A percentile compares a stretch with the other conserved stretches of the same genome.
These are phyloP conservation scores for Cataglyphis hispanica DNA, from an alignment of 1,140 invertebrate genomes.

Conservation along the genomic window DNA sequence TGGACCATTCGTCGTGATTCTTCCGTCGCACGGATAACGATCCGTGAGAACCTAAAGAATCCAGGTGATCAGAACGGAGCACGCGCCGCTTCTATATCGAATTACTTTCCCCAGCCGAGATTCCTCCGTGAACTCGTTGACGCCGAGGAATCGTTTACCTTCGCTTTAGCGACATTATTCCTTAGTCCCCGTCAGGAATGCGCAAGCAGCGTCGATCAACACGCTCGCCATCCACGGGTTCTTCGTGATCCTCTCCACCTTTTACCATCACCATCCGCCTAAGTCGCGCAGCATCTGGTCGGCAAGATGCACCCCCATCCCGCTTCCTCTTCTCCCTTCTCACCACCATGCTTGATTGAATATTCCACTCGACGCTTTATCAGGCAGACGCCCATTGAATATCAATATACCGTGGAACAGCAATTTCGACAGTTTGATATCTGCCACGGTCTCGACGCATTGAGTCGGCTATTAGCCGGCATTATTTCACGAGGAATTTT, in stretches of 20 bases:
- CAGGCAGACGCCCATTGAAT: slow-evolving; percentile 81
- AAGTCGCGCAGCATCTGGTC: slow-evolving; percentile 51
- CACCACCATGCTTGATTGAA: slow-evolving; percentile 80
- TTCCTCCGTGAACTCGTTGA: slow-evolving; percentile 54
- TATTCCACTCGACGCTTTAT: slow-evolving; percentile 84
- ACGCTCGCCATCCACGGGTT: slow-evolving; percentile 68
- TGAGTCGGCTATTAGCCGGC: slow-evolving; percentile 47
- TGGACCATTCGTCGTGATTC: background rate
- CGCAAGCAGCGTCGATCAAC: slow-evolving; percentile 75
- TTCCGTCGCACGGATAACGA: background rate
- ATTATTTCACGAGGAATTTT: slow-evolving; percentile 57
- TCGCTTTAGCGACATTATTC: slow-evolving; percentile 71
- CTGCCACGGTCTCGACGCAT: slow-evolving; percentile 58
- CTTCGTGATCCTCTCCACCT: slow-evolving; percentile 64
- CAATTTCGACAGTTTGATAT: slow-evolving; percentile 67
- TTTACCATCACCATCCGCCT: slow-evolving; percentile 65
- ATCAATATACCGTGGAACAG: slow-evolving; percentile 77
- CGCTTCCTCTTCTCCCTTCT: background rate
- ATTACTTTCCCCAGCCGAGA: slow-evolving; percentile 56
- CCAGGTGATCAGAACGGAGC: slow-evolving; percentile 47
- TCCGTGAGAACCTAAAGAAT: slow-evolving; percentile 34
- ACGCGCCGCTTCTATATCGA: slow-evolving; percentile 55
- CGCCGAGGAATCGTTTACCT: slow-evolving; percentile 72
- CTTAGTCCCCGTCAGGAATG: slow-evolving; percentile 68
- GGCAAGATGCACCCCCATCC: background rate